Evolutionary conservation across 2,113 vertebrate species (phyloP), one percentile per base, ranked within the genome.

Genomic region (Diphyllodes magnificus): DNA sequence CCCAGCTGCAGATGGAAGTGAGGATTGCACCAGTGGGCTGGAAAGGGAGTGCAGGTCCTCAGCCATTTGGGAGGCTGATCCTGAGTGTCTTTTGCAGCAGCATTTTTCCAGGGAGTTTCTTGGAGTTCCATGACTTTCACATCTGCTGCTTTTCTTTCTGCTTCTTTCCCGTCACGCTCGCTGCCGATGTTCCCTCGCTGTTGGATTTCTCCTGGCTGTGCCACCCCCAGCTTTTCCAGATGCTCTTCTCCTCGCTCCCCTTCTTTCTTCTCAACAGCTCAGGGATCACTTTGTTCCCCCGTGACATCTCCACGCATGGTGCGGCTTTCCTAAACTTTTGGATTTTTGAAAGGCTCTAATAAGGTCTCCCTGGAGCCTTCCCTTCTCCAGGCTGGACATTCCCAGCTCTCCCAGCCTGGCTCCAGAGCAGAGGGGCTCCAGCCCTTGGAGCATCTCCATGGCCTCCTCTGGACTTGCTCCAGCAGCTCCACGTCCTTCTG

Each of bases 301-400:
- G 3, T 53, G 59, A 21, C 49, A 21, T 45, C 39, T 66, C 65
- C 20, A 40, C 0, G 1, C 42, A 7, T 37, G 15, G 6, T 22
- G 42, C 11, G 22, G 47, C 19, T 66, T 85, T 45, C 37, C 47
- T 71, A 66, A 92, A 85, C n/a, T 10, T 88, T 40, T 56, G 15
- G 21, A 47, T 82, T 86, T 86, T 78, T 70, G 13, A 39, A 61
- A 61, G 39, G n/a, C 28, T 69, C 15, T 70, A 39, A 13, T 40
- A n/a, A 79, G 50, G 15, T 77, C 51, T 61, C 28, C 8, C 23
- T 2, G 4, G 27, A 82, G 6, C 39, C 25, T 77, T 77, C 17
- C 27, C 37, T 66, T 28, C 65, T 40, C 64, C 33, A 35, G 9
- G 28, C 15, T 90, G 84, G 84, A 70, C 13, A 33, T 69, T 60